Conservation (phyloP, 2,888 invertebrate species). For the Rhopalosiphum nymphaeae region DNA sequence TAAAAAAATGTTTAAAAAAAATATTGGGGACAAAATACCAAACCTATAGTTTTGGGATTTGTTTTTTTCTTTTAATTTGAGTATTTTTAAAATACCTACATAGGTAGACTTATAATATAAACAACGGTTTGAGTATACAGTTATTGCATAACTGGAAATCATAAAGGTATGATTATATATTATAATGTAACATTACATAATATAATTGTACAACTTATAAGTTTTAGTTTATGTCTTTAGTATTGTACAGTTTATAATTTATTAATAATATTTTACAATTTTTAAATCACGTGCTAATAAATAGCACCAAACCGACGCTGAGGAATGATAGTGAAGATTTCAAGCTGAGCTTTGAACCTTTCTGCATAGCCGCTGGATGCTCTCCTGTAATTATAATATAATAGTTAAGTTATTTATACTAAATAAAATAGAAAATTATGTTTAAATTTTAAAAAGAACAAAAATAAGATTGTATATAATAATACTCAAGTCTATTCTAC, state of each 20-base stretch:
- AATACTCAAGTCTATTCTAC: neutral
- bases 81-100: neutral
- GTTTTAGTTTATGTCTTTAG: neutral
- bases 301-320: slow-evolving; percentile 52
- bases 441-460: neutral
- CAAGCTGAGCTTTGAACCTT: slow-evolving; percentile 72
- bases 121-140: neutral
- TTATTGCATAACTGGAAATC: slow-evolving; percentile 3
- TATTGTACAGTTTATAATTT: slow-evolving; percentile 50
- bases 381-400: slow-evolving; percentile 77
- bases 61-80: neutral
- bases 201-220: neutral
- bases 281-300: slow-evolving; percentile 60
- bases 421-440: neutral
- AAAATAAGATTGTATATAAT: neutral
- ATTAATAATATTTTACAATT: slow-evolving; percentile 42
- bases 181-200: neutral
- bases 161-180: slow-evolving; percentile 23
- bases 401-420: neutral
- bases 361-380: slow-evolving; percentile 94
- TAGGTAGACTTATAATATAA: neutral
- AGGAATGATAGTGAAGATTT: slow-evolving; percentile 58
- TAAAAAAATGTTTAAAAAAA: neutral
- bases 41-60: no score
- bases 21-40: neutral